Conservation (phyloP, 2,888 invertebrate species). For the Macropis europaea region DNA sequence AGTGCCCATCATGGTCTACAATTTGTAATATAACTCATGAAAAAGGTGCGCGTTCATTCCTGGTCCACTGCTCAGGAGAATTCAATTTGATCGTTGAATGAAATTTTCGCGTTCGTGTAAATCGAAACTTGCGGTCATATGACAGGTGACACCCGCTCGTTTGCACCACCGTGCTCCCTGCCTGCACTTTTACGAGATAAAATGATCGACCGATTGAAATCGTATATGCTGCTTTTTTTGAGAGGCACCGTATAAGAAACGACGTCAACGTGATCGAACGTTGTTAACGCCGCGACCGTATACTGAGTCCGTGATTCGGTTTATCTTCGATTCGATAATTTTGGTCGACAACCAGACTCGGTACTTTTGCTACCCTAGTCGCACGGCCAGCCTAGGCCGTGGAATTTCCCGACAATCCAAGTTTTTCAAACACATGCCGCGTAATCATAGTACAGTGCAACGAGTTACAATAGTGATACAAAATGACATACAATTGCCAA, state of each 20-base stretch:
- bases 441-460: slow-evolving; percentile 53
- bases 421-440: slow-evolving; percentile 26
- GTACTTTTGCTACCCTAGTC: slow-evolving; percentile 12
- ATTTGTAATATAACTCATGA: too few relatives aligned
- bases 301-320: slow-evolving; percentile 8
- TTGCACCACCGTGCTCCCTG: slow-evolving; percentile 31
- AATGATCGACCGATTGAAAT: slow-evolving; percentile 38
- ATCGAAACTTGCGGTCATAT: neutral
- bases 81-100: too few relatives aligned
- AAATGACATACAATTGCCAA: slow-evolving; percentile 49
- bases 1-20: too few relatives aligned
- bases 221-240: slow-evolving; percentile 34
- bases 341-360: slow-evolving; percentile 44
- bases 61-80: too few relatives aligned
- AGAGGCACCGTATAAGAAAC: slow-evolving; percentile 55
- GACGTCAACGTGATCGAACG: slow-evolving; percentile 36
- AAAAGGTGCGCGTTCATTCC: too few relatives aligned
- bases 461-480: slow-evolving; percentile 55
- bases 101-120: neutral
- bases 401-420: slow-evolving; percentile 9
- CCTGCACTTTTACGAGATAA: slow-evolving; percentile 44
- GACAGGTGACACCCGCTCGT: slow-evolving; percentile 14
- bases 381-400: neutral
- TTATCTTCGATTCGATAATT: slow-evolving; percentile 11
- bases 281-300: slow-evolving; percentile 24